Evolutionary conservation across 2,888 invertebrate genomes (phyloP).

Genomic region (Digitonthophagus gazella): DNA sequence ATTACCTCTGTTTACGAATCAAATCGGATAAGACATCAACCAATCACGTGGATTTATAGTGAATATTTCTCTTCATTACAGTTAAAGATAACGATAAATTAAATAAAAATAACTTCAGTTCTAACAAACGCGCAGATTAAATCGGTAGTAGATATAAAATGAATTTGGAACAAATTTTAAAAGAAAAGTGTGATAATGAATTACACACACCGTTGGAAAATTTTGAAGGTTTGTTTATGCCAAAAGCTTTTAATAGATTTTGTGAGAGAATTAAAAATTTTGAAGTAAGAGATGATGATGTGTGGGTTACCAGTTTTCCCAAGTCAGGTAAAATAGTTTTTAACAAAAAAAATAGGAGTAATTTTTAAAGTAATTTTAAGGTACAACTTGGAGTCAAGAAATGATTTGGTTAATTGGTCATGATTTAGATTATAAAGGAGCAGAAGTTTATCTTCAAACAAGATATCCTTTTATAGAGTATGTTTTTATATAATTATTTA

Average conservation of each 20-base stretch:
- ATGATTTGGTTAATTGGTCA: conserved; percentile 65
- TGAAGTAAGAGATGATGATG: conserved; percentile 51
- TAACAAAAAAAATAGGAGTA: not conserved
- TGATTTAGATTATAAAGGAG: conserved; percentile 57
- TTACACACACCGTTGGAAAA: too few relatives aligned
- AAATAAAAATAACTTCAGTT: too few relatives aligned
- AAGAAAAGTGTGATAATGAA: too few relatives aligned
- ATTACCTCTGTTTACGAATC: too few relatives aligned
- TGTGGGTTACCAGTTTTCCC: conserved; percentile 54
- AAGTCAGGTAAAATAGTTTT: conserved; percentile 49
- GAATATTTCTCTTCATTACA: too few relatives aligned
- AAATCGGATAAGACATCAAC: too few relatives aligned
- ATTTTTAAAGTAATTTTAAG: conserved; percentile 42
- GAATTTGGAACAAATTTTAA: too few relatives aligned
- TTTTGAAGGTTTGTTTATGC: conserved; percentile 9
- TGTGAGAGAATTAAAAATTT: conserved; percentile 46
- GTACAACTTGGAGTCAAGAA: conserved; percentile 73
- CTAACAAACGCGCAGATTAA: too few relatives aligned
- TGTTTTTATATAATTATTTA: conserved; percentile 41
- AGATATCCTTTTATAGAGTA: conserved; percentile 73
- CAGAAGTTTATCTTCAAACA: conserved; percentile 54
- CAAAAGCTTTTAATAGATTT: conserved; percentile 1
- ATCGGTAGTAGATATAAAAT: too few relatives aligned
- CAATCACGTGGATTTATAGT: too few relatives aligned
- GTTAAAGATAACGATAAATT: too few relatives aligned